Evolutionary conservation across 2,888 invertebrate species (phyloP), one percentile per base, ranked within the genome.

Genomic region (Andricus curvator): DNA sequence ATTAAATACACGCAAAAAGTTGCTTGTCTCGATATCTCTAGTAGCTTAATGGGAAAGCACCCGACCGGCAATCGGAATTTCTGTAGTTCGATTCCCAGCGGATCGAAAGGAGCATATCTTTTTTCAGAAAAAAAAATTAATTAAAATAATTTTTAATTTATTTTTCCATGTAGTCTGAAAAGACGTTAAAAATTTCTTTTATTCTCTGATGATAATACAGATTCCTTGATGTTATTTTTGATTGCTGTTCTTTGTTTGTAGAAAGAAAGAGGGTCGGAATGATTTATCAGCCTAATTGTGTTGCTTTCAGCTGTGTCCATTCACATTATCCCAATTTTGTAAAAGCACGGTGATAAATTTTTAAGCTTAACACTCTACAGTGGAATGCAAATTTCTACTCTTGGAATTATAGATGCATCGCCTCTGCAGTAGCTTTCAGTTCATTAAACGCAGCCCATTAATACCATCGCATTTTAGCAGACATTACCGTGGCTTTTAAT

Each of bases 401-500:
- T 74, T 74, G 33, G 33, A 74, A 74, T 74, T 74, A 74, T 74
- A 74, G 74, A 74, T 74, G 74, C 56, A 29, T 74, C 51, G 74
- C 33, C n/a, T 74, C 51, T 74, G 33, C 74, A 56, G n/a, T 74
- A 56, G 74, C 56, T 74, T 74, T 74, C 15, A 51, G 74, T 74
- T 74, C 74, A 74, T 74, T 74, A 74, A 74, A 74, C 33, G 74
- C 29, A 33, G 70, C 70, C 17, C 74, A 74, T 74, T 74, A 74
- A 74, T 74, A 74, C 56, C 51, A 51, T 56, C 56, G 74, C 37
- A 74, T 56, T 74, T 74, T 56, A 74, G 56, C 74, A 74, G 74
- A 74, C 74, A 74, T 74, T 74, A 74, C 74, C 74, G 56, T 56
- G 74, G 74, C 74, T 74, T 74, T 74, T 74, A 74, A 74, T 74